Base-by-base conservation (phyloP, 2,113 vertebrate species). In the Zingel zingel region DNA sequence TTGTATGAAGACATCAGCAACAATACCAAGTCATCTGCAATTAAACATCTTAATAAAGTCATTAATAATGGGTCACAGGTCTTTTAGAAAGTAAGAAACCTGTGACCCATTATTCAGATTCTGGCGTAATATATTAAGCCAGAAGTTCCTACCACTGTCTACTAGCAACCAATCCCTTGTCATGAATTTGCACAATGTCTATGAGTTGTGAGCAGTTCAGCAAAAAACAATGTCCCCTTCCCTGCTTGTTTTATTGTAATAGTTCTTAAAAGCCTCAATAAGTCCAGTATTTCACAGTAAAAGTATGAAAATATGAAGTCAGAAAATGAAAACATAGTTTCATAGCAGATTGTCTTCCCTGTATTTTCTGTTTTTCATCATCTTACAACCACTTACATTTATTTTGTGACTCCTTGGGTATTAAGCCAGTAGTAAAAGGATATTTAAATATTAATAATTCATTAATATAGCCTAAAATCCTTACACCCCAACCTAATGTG, bases 11-110 rank as follows among this genome's bases (percentile, higher is more conserved):
- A 18, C 15, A 57, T 57, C 54, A 57, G 54, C 27, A 61, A 11
- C 39, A 0, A 43, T 43, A 43, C 39, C 9, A 43, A 33, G 57
- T 53, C 47, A 33, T 39, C 30, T 51, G 7, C 33, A 58, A 66
- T 59, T 67, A 36, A 39, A 74, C 23, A 36, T 36, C 13, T 43
- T 76, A 47, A 76, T 59, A 47, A 36, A 36, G 66, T 61, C 10
- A 66, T 77, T 81, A 71, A 23, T 53, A 54, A 21, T 5, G 4
- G 54, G 48, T 84, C 62, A 67, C 15, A 36, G 47, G 23, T 43
- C 39, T 43, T 39, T 43, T 11, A 43, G 39, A 43, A 43, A 43
- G 39, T 10, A 43, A 43, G 39, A 43, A 43, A 43, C 39, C 10
- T 43, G 39, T 43, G 39, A 43, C 39, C 39, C 9, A 43, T 43